These are phyloP conservation scores for Pomacea canaliculata DNA, from an alignment of 2,888 invertebrate species.

Conservation along the genomic window DNA sequence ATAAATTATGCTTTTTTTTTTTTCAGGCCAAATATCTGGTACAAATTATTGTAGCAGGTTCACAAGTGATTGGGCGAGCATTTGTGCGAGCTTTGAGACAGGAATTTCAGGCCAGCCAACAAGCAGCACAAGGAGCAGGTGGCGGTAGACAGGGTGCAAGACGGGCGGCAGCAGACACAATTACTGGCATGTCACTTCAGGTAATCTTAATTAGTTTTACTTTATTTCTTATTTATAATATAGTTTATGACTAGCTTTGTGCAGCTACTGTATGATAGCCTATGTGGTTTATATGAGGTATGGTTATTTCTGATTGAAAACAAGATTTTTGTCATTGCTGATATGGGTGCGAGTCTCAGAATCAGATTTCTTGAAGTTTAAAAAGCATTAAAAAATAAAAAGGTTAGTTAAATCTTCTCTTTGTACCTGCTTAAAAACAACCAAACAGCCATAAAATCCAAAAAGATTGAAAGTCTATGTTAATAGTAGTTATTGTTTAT, in stretches of 20 bases:
- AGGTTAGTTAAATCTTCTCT: no score
- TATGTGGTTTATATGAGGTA: no score
- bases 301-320: no score
- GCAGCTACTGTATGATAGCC: no score
- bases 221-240: background rate
- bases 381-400: no score
- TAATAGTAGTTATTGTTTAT: no score
- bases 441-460: no score
- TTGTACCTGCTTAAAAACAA: no score
- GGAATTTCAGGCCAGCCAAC: conserved; percentile 69
- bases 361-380: no score
- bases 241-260: background rate
- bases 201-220: conserved; percentile 41
- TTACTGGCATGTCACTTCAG: conserved; percentile 79
- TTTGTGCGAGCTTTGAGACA: conserved; percentile 89
- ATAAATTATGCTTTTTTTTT: background rate
- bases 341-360: no score
- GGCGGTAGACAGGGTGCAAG: conserved; percentile 50
- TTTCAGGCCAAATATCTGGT: conserved; percentile 88
- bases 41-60: conserved; percentile 89
- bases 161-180: conserved; percentile 55
- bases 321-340: no score
- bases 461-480: no score
- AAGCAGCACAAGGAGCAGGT: conserved; percentile 61
- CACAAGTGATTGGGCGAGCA: conserved; percentile 89